Conservation (phyloP, 2,888 invertebrate species). For the Ichneumoninae sp. region DNA sequence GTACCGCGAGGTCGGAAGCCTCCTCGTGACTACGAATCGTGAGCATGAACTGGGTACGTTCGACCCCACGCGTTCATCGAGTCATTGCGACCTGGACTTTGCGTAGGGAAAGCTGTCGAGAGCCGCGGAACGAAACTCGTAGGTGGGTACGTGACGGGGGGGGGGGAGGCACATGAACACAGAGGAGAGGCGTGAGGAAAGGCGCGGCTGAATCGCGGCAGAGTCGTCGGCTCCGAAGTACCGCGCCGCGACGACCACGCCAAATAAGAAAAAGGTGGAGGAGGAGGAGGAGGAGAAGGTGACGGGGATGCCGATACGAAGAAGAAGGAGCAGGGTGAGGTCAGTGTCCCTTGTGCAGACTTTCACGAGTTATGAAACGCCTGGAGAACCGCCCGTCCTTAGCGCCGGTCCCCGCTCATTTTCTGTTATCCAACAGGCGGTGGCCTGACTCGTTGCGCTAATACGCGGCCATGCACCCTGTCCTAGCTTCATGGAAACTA, state of each 20-base stretch:
- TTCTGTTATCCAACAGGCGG: slow-evolving; percentile 79
- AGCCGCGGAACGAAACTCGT: slow-evolving; percentile 57
- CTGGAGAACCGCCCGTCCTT: slow-evolving; percentile 83
- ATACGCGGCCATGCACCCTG: slow-evolving; percentile 13
- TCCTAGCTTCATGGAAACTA: slow-evolving; percentile 25
- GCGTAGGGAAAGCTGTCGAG: slow-evolving; percentile 65
- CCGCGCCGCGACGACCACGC: slow-evolving; percentile 22
- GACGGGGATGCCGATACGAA: slow-evolving; percentile 62
- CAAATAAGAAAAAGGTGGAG: slow-evolving; percentile 40
- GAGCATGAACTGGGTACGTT: neutral
- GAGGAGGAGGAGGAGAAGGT: slow-evolving; percentile 61
- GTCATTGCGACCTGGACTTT: slow-evolving; percentile 59
- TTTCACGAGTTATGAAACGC: slow-evolving; percentile 84
- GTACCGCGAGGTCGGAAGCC: slow-evolving; percentile 72
- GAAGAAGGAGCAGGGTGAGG: slow-evolving; percentile 79
- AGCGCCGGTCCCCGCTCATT: slow-evolving; percentile 83
- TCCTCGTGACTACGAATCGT: slow-evolving; percentile 55
- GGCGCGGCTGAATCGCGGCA: slow-evolving; percentile 28
- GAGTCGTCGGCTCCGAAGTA: slow-evolving; percentile 19
- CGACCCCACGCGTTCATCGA: slow-evolving; percentile 1
- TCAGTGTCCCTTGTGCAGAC: slow-evolving; percentile 83
- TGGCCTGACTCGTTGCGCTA: slow-evolving; percentile 19
- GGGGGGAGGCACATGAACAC: neutral
- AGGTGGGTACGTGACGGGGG: neutral
- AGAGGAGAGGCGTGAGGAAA: slow-evolving; percentile 26